phyloP scores from a whole-genome alignment of 2,113 vertebrate genomes.

The Xenotilapia longispinis region DNA sequence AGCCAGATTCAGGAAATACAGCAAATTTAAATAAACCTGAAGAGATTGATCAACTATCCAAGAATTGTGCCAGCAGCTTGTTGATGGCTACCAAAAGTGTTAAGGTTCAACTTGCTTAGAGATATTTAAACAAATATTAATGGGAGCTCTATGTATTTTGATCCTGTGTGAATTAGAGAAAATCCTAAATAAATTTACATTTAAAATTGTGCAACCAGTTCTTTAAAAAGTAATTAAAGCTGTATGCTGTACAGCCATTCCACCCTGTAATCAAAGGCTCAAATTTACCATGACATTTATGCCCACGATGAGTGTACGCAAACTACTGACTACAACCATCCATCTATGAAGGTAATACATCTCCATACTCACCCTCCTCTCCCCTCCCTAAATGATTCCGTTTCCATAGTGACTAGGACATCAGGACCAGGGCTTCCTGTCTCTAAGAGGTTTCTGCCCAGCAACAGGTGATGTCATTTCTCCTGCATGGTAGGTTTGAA shows the following conservation, averaged over 20 bases:
- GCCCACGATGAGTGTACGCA: background rate
- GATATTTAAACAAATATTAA: background rate
- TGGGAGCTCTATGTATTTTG: background rate
- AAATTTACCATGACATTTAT: background rate
- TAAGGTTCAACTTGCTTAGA: background rate
- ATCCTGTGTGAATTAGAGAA: background rate
- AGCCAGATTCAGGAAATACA: background rate
- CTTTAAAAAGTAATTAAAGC: background rate
- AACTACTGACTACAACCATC: background rate
- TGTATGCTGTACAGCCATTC: background rate
- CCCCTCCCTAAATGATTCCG: slow-evolving; percentile 44
- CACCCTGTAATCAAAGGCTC: background rate
- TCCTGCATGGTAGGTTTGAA: slow-evolving; percentile 12
- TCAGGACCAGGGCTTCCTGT: slow-evolving; percentile 65
- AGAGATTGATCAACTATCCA: background rate
- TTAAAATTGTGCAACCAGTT: background rate
- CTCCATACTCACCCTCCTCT: slow-evolving; percentile 4
- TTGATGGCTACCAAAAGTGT: background rate
- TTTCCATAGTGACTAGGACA: slow-evolving; percentile 71
- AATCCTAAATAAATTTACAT: background rate
- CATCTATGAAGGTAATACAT: background rate
- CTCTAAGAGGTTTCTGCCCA: slow-evolving; percentile 63
- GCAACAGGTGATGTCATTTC: slow-evolving; percentile 75
- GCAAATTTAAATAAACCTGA: background rate
- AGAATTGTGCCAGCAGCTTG: background rate